Percentiles rank a stretch among this genome's conserved stretches.
These are phyloP conservation scores for Toxostoma redivivum DNA, from an alignment of 2,113 vertebrate genomes.

Conservation along the genomic window DNA sequence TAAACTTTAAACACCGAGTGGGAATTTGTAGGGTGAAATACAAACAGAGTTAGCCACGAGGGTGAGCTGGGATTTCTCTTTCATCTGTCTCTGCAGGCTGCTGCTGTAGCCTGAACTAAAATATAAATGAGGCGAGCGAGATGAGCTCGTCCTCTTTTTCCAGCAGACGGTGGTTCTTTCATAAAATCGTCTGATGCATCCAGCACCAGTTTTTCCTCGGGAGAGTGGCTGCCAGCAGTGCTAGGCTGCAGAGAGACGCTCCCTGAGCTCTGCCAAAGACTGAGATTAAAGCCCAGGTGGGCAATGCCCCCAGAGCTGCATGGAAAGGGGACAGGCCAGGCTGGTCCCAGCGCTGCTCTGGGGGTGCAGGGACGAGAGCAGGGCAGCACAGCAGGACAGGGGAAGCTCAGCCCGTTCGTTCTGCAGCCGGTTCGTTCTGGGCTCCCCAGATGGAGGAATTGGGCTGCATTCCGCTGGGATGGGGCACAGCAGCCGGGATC, in stretches of 20 bases:
- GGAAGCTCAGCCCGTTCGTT: not conserved
- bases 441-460: not conserved
- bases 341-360: not conserved
- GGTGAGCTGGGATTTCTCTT: not conserved
- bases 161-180: not conserved
- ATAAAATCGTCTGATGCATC: not conserved
- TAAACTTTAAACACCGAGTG: not conserved
- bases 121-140: not conserved
- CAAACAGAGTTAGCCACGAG: not conserved
- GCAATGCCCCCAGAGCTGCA: rapidly evolving
- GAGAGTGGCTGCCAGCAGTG: not conserved
- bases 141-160: not conserved
- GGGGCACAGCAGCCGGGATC: not conserved
- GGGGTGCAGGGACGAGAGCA: not conserved
- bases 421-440: rapidly evolving
- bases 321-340: not conserved
- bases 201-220: not conserved
- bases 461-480: not conserved
- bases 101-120: not conserved
- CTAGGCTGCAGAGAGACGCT: not conserved
- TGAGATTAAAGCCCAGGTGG: not conserved
- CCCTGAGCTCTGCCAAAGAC: not conserved
- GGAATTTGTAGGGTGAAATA: not conserved
- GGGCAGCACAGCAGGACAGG: not conserved
- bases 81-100: not conserved